A percentile compares a stretch with the other conserved stretches of the same genome.
These are phyloP conservation scores for Myotis yumanensis DNA, from an alignment of 2,113 vertebrate genomes.

Conservation along the genomic window DNA sequence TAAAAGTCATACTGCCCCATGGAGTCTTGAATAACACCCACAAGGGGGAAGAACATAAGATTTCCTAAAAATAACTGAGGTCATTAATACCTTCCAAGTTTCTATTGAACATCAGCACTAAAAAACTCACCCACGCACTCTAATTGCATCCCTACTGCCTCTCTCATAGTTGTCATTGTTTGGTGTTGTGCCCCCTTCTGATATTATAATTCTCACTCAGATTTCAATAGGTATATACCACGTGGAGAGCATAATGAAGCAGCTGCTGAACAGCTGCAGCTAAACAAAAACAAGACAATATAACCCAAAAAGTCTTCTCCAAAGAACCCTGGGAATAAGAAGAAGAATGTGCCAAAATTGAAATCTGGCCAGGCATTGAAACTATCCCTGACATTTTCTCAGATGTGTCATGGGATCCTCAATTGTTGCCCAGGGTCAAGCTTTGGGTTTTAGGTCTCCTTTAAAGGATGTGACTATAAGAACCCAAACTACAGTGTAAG, in stretches of 20 bases:
- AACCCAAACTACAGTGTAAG: background rate
- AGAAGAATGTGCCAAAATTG: background rate
- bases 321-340: background rate
- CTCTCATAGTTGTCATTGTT: background rate
- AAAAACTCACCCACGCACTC: background rate
- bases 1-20: background rate
- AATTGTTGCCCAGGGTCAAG: background rate
- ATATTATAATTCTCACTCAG: constrained; percentile 33
- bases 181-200: background rate
- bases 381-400: background rate
- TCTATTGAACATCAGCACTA: constrained; percentile 11
- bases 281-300: constrained; percentile 23
- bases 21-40: background rate
- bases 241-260: background rate
- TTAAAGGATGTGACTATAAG: background rate
- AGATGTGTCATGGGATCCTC: background rate
- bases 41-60: constrained; percentile 9
- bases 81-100: constrained; percentile 42
- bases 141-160: constrained; percentile 47
- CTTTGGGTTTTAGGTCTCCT: background rate
- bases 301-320: constrained; percentile 15
- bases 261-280: constrained; percentile 50
- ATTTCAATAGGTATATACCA: constrained; percentile 52
- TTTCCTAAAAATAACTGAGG: constrained; percentile 50
- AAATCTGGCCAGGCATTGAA: background rate